phyloP scores from a whole-genome alignment of 1,140 invertebrate species.

The Cyphomyrmex costatus region DNA sequence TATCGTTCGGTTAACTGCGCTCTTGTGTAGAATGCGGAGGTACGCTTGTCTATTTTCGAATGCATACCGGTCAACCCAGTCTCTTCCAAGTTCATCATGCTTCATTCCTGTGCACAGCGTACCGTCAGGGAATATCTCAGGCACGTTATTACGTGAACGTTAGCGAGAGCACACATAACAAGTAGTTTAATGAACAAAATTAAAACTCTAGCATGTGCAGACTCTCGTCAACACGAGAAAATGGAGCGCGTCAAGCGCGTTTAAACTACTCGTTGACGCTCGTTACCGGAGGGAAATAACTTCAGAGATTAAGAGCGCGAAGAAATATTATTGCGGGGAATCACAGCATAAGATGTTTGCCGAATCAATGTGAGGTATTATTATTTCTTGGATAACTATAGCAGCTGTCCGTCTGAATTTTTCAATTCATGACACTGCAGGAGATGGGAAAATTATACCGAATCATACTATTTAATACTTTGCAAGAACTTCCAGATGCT shows the following conservation, averaged over 20 bases:
- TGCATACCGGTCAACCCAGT: slow-evolving; percentile 19
- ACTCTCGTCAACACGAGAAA: slow-evolving; percentile 18
- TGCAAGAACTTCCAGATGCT: slow-evolving; percentile 18
- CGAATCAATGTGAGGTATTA: background rate
- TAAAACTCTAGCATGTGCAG: slow-evolving; percentile 18
- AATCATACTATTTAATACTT: slow-evolving; percentile 24
- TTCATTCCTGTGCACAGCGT: slow-evolving; percentile 20
- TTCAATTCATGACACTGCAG: slow-evolving; percentile 5
- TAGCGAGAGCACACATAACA: slow-evolving; percentile 21
- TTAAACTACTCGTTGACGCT: slow-evolving; percentile 28
- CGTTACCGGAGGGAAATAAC: background rate
- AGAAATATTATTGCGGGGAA: background rate
- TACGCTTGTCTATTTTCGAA: slow-evolving; percentile 43
- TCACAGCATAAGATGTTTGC: background rate
- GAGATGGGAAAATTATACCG: background rate
- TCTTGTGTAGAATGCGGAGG: slow-evolving; percentile 7
- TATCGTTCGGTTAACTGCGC: slow-evolving; percentile 22
- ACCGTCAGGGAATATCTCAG: slow-evolving; percentile 27
- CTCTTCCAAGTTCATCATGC: slow-evolving; percentile 21
- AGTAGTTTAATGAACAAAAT: slow-evolving; percentile 49
- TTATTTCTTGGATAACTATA: background rate
- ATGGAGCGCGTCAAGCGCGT: slow-evolving; percentile 12
- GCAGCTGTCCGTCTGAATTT: background rate
- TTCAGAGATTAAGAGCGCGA: slow-evolving; percentile 16
- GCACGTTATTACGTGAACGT: slow-evolving; percentile 40